Percentiles rank a stretch among this genome's conserved stretches.
These are phyloP conservation scores for Pyrgilauda ruficollis DNA, from an alignment of 2,113 vertebrate genomes.

Conservation along the genomic window DNA sequence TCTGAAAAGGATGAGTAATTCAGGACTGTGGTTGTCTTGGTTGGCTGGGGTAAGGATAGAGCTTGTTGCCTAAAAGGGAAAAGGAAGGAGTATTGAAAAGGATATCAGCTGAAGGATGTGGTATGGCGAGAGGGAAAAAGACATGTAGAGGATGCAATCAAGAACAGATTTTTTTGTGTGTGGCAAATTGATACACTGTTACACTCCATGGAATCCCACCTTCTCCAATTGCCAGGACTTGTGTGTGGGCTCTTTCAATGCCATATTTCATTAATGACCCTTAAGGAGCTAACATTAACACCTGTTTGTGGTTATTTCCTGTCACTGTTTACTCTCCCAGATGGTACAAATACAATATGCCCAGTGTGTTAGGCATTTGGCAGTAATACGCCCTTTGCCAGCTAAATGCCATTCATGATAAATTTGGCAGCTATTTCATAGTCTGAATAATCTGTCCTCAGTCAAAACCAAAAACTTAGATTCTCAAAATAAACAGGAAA, in stretches of 20 bases:
- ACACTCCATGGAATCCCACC: background rate
- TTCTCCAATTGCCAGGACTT: background rate
- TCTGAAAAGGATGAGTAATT: background rate
- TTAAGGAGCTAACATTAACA: constrained; percentile 56
- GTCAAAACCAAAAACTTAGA: background rate
- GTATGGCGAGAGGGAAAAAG: background rate
- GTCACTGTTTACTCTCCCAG: constrained; percentile 56
- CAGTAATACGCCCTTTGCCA: background rate
- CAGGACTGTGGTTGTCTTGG: background rate
- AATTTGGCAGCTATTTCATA: constrained; percentile 18
- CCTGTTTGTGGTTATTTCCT: constrained; percentile 68
- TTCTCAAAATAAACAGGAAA: background rate
- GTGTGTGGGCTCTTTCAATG: constrained; percentile 6
- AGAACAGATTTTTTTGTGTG: background rate
- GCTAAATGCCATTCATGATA: background rate
- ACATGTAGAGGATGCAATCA: background rate
- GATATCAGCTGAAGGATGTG: background rate
- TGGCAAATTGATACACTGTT: background rate
- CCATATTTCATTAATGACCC: constrained; percentile 54
- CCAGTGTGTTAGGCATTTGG: constrained; percentile 34
- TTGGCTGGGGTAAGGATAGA: background rate
- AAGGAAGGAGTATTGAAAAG: background rate
- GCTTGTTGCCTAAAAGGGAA: background rate
- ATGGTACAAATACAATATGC: constrained; percentile 60
- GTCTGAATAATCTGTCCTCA: background rate